A percentile compares a stretch with the other conserved stretches of the same genome.
Evolutionary conservation across 2,113 vertebrate genomes (phyloP).

Genomic region (Pardalotus punctatus): DNA sequence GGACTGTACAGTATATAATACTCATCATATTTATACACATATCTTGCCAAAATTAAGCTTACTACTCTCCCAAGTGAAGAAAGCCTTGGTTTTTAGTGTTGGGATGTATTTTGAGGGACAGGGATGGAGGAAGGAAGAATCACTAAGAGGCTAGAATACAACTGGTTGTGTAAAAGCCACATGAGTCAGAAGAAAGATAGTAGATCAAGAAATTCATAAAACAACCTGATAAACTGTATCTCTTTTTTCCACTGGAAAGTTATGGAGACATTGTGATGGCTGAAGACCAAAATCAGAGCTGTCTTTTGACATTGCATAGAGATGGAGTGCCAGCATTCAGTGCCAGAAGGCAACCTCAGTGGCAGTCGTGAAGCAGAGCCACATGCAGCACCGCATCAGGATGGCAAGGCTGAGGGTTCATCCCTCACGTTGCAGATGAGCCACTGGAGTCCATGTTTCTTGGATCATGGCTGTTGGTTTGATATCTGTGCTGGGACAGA

Average conservation of each 20-base stretch:
- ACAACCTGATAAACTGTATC: neutral
- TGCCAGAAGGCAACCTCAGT: neutral
- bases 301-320: neutral
- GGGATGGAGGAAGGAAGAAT: neutral
- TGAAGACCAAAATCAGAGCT: neutral
- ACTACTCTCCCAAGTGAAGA: neutral
- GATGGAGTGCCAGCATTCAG: neutral
- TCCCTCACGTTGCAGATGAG: accelerated
- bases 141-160: neutral
- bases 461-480: neutral
- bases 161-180: neutral
- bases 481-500: neutral
- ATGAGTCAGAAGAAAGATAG: neutral
- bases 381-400: accelerated
- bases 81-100: neutral
- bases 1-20: neutral
- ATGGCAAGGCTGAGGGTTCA: accelerated
- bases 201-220: neutral
- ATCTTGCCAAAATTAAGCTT: neutral
- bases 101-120: neutral
- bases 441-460: accelerated
- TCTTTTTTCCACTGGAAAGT: neutral
- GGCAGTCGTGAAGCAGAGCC: neutral
- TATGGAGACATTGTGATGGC: neutral
- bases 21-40: neutral